phyloP scores from a whole-genome alignment of 2,888 invertebrate genomes.

The Andrena trimmerana region DNA sequence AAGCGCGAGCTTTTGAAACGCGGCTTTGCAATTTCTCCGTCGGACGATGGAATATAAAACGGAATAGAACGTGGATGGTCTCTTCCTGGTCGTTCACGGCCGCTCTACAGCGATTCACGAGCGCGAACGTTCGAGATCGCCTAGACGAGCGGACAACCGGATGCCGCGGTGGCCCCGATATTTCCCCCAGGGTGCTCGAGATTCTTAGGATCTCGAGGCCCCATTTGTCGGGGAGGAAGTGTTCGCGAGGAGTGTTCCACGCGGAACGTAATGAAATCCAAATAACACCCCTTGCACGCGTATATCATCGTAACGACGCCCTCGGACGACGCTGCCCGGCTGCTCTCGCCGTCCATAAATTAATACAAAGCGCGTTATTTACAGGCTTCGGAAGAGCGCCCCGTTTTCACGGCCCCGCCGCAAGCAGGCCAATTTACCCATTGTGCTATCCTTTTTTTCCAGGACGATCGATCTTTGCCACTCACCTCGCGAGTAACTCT shows the following conservation, averaged over 20 bases:
- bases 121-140: slow-evolving; percentile 12
- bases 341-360: slow-evolving; percentile 69
- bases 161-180: slow-evolving; percentile 13
- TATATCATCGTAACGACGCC: slow-evolving; percentile 74
- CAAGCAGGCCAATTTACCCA: slow-evolving; percentile 24
- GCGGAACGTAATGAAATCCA: slow-evolving; percentile 75
- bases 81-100: background rate
- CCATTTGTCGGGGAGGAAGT: slow-evolving; percentile 34
- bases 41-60: slow-evolving; percentile 5
- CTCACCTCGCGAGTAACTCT: background rate
- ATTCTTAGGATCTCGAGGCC: slow-evolving; percentile 34
- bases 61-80: slow-evolving; percentile 5
- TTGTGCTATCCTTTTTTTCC: slow-evolving; percentile 10
- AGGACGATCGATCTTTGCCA: slow-evolving; percentile 11
- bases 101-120: slow-evolving; percentile 24
- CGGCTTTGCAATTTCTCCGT: slow-evolving; percentile 16
- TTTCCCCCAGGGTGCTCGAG: slow-evolving; percentile 18
- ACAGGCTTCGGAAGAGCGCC: slow-evolving; percentile 60
- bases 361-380: slow-evolving; percentile 74
- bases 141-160: slow-evolving; percentile 4
- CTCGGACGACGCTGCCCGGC: slow-evolving; percentile 56
- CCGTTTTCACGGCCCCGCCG: slow-evolving; percentile 33
- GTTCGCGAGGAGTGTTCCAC: slow-evolving; percentile 27
- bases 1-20: slow-evolving; percentile 4
- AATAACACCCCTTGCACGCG: slow-evolving; percentile 73